A percentile compares a stretch with the other conserved stretches of the same genome.
Conservation (phyloP, 2,797 vertebrate genomes). For the Euphonia xanthogaster region DNA sequence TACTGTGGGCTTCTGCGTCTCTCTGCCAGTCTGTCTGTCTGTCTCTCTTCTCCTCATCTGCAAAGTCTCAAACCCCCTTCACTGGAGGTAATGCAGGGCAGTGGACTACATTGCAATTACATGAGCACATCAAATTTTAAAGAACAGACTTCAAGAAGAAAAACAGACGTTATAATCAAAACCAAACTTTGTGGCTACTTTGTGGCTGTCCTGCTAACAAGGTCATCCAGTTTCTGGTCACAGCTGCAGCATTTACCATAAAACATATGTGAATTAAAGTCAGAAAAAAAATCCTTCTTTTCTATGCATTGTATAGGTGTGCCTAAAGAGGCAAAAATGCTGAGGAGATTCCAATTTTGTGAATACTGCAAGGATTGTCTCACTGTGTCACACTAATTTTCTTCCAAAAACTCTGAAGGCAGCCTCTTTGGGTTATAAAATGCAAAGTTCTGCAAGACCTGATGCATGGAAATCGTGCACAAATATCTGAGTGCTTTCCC, state of each 20-base stretch:
- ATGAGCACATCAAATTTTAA: constrained; percentile 42
- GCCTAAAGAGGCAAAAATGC: not conserved
- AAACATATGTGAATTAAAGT: constrained; percentile 46
- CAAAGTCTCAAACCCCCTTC: not conserved
- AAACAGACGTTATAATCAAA: constrained; percentile 64
- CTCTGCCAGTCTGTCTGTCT: not conserved
- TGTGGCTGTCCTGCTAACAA: constrained; percentile 50
- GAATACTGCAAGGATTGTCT: not conserved
- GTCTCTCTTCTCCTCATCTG: not conserved
- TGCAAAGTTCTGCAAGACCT: not conserved
- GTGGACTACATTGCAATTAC: constrained; percentile 46
- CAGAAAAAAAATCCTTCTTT: not conserved
- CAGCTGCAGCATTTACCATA: constrained; percentile 24
- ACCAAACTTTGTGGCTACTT: constrained; percentile 51
- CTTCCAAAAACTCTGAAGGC: not conserved
- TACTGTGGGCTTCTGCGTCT: not conserved
- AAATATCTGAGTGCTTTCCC: not conserved
- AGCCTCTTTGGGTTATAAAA: not conserved
- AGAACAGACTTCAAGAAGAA: constrained; percentile 55
- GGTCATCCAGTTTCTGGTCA: constrained; percentile 42
- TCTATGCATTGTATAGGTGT: not conserved
- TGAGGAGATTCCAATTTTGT: not conserved
- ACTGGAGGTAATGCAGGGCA: constrained; percentile 19
- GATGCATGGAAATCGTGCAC: not conserved
- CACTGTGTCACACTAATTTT: not conserved